phyloP scores from a whole-genome alignment of 1,140 invertebrate species.

The Drosophila sechellia region DNA sequence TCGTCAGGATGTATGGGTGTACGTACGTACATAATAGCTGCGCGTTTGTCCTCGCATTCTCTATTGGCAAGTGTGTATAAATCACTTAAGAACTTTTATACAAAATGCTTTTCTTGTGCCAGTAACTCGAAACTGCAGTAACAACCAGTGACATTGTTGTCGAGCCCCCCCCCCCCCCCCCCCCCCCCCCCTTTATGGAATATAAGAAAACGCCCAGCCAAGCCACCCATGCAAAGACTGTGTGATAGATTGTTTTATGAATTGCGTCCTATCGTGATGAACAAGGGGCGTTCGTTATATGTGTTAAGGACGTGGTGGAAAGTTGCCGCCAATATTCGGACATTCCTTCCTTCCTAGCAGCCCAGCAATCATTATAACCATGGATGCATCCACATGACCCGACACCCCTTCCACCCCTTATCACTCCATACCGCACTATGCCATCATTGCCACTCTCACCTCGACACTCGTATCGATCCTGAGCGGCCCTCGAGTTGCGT shows the following conservation, averaged over 20 bases:
- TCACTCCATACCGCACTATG: neutral
- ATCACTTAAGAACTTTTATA: conserved; percentile 78
- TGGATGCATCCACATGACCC: no score
- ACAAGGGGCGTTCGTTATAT: conserved; percentile 59
- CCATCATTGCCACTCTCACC: conserved; percentile 23
- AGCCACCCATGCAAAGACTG: neutral
- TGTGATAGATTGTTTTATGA: conserved; percentile 68
- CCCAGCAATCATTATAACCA: neutral
- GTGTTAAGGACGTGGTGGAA: conserved; percentile 66
- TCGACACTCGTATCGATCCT: conserved; percentile 60
- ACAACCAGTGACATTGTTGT: conserved; percentile 35
- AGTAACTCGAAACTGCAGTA: conserved; percentile 65
- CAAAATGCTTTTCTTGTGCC: conserved; percentile 57
- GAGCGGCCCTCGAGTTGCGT: conserved; percentile 72
- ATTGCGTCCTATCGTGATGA: conserved; percentile 62
- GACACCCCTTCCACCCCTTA: neutral
- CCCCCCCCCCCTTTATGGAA: neutral
- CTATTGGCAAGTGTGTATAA: conserved; percentile 72
- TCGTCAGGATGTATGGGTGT: neutral
- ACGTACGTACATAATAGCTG: conserved; percentile 31
- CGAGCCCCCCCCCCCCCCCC: neutral
- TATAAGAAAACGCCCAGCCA: neutral
- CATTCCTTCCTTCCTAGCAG: conserved; percentile 1
- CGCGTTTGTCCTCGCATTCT: conserved; percentile 19
- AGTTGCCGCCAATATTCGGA: conserved; percentile 43